Evolutionary conservation across 2,888 invertebrate species (phyloP).

Genomic region (Euclidia mi): DNA sequence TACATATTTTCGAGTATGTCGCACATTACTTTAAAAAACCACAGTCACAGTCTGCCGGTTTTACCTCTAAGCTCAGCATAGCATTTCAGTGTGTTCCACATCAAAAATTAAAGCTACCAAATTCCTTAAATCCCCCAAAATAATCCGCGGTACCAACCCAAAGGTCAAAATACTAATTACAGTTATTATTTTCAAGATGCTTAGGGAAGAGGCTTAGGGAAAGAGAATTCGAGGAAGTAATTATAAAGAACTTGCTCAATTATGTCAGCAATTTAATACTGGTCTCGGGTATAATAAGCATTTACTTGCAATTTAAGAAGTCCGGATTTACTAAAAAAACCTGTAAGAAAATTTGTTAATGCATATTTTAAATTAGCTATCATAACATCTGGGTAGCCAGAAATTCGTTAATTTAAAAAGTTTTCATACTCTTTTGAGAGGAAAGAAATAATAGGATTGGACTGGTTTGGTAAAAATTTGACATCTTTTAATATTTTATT

Average conservation of each 20-base stretch:
- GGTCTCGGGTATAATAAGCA: slow-evolving; percentile 21
- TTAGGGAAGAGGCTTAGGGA: background rate
- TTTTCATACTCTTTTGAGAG: no score
- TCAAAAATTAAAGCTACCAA: no score
- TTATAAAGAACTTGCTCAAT: slow-evolving; percentile 38
- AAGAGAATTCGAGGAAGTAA: slow-evolving; percentile 25
- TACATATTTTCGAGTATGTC: no score
- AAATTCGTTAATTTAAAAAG: no score
- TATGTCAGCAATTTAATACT: slow-evolving; percentile 25
- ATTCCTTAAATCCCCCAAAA: background rate
- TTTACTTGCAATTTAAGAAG: slow-evolving; percentile 13
- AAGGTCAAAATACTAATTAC: slow-evolving; percentile 36
- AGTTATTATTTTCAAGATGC: slow-evolving; percentile 18
- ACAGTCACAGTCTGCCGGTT: no score
- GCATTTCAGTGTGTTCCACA: no score
- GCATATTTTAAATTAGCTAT: slow-evolving; percentile 5
- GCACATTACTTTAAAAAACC: no score
- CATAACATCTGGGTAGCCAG: no score
- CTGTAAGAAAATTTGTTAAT: background rate
- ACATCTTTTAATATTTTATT: no score
- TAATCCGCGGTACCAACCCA: background rate
- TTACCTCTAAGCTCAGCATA: no score
- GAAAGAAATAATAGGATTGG: no score
- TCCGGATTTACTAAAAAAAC: background rate
- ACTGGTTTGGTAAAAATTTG: no score